Evolutionary conservation across 2,797 vertebrate genomes (phyloP), one percentile per base, ranked within the genome.

Genomic region (Sebastes oblongus): DNA sequence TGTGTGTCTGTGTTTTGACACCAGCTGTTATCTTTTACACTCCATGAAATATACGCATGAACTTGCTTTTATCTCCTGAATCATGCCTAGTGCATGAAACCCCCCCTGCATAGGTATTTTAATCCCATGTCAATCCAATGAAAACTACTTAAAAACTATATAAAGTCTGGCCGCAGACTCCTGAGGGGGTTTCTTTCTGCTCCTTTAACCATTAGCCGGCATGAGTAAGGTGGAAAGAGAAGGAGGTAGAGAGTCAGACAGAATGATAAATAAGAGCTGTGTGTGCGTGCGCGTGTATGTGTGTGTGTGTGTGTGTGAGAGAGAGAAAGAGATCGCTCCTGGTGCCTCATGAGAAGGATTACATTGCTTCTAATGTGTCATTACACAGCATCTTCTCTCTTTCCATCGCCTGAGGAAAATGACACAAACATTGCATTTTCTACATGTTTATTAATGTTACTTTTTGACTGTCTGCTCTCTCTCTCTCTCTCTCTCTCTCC

Each of bases 161-260:
- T 62, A 13, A 34, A 34, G 30, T 22, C 62, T 22, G n/a, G 27
- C 32, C 25, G 29, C 52, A 66, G 22, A 29, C 75, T 4, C 55
- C 70, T 52, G 56, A 36, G 14, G 32, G 25, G 20, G 65, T 70
- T 79, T 62, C 70, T 86, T 29, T 60, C 52, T 74, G 72, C 75
- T 76, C 72, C 56, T 72, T 73, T 71, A 72, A 80, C 70, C 58
- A 67, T 74, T 46, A 73, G 58, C 20, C 20, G 14, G 66, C 25
- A 61, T 67, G 73, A 72, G 25, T 34, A 59, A 68, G 6, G 10
- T 18, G 18, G 6, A 65, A 58, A 66, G 20, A 60, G 55, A 58
- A 11, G 62, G 55, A 64, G 24, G 30, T 4, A 56, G 4, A 61
- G 27, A 78, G 56, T 36, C 46, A 59, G 24, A 55, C 32, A 78